These are phyloP conservation scores for Tricholauxania praeusta DNA, from an alignment of 2,888 invertebrate genomes.

Conservation along the genomic window DNA sequence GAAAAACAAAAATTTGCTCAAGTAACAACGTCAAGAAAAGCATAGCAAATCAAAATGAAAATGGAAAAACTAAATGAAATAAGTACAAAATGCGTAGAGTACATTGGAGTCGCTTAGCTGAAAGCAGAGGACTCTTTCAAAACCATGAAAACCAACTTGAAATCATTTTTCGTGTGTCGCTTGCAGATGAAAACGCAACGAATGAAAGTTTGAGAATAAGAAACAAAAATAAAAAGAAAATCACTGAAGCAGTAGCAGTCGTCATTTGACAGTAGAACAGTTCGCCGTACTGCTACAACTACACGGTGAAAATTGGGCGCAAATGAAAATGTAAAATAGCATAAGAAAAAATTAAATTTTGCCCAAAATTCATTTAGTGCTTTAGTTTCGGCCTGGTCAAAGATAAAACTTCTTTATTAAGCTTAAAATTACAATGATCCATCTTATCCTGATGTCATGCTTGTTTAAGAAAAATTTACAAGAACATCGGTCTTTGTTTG, in stretches of 20 bases:
- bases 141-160: constrained; percentile 16
- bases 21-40: constrained; percentile 5
- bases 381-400: too few relatives aligned
- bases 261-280: neutral
- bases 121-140: neutral
- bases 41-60: neutral
- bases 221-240: constrained; percentile 3
- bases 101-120: neutral
- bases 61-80: constrained; percentile 7
- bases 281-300: neutral
- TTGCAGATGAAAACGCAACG: constrained; percentile 31
- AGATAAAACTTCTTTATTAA: too few relatives aligned
- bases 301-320: too few relatives aligned
- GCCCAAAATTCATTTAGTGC: too few relatives aligned
- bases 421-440: too few relatives aligned
- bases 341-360: too few relatives aligned
- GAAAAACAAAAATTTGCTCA: neutral
- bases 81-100: neutral
- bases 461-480: too few relatives aligned
- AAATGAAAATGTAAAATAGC: too few relatives aligned
- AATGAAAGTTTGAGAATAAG: neutral
- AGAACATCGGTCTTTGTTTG: too few relatives aligned
- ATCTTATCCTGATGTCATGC: too few relatives aligned
- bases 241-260: neutral
- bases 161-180: constrained; percentile 32